These are phyloP conservation scores for Mesitornis unicolor DNA, from an alignment of 2,113 vertebrate genomes.

Conservation along the genomic window DNA sequence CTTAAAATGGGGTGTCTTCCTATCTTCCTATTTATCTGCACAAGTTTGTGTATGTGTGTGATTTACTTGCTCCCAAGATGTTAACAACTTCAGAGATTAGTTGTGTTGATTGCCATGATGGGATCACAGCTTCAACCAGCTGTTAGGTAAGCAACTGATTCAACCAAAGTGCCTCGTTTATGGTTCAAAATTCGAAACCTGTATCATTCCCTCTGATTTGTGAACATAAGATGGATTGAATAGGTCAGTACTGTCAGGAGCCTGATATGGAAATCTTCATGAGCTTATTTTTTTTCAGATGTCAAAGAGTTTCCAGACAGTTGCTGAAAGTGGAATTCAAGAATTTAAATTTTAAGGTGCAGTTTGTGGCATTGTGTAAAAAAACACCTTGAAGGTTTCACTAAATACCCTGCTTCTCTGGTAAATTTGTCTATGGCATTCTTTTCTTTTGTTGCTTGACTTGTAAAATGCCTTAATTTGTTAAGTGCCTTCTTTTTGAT, in stretches of 20 bases:
- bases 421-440: too few species aligned
- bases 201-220: background rate
- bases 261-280: background rate
- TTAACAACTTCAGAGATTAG: background rate
- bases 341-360: too few species aligned
- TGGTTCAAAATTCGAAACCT: background rate
- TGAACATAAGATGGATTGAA: rapidly evolving
- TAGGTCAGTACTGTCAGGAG: background rate
- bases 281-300: too few species aligned
- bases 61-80: background rate
- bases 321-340: too few species aligned
- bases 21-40: background rate
- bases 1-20: background rate
- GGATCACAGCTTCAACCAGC: rapidly evolving
- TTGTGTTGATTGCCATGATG: background rate
- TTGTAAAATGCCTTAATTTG: too few species aligned
- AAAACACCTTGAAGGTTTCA: too few species aligned
- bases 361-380: too few species aligned
- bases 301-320: too few species aligned
- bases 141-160: background rate
- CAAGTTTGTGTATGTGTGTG: background rate
- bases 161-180: background rate
- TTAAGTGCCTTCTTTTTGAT: background rate
- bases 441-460: too few species aligned
- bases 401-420: too few species aligned